Base-by-base conservation (phyloP, 2,797 vertebrate species). In the Rhinogobio ventralis region DNA sequence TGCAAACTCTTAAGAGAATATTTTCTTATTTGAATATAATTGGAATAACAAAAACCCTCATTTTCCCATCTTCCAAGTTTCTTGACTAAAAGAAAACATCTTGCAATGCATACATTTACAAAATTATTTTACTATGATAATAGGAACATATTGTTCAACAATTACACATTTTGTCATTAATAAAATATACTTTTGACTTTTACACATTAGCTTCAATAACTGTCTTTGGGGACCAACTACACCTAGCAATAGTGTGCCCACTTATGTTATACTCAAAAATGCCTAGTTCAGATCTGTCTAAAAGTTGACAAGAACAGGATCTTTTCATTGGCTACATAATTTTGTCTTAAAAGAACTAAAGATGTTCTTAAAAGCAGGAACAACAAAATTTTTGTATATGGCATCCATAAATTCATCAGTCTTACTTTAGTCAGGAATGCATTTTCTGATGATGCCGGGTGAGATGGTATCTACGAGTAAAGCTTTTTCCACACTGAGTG, bases 401-500 rank as follows among this genome's bases (percentile, higher is more conserved):
- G 30, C 36, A 72, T 46, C 25, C 15, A 39, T 36, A 30, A 57
- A 55, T 42, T 71, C 1, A 28, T 39, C 1, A 11, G 13, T 46
- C 13, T 36, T 71, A 60, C 75, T 60, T 68, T 45, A 68, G 20
- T 88, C 89, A 94, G 53, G 91, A 87, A 91, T 96, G 95, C 95
- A 95, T 95, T 88, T 96, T 96, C 88, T 94, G 95, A 64, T 94
- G 93, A 86, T 96, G 95, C 6, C 95, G 92, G 84, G 93, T 93
- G 86, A 96, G 94, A 33, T 96, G 95, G 71, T 95, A 96, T 83
- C 94, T 94, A 1, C 95, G 88, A 13, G 95, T 95, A n/a, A 96
- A 96, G 91, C 95, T 95, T 92, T 95, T 95, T 1, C 93, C 93
- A 4, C 95, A 96, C 88, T 94, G 93, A 5, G 88, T 90, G 82